These are phyloP conservation scores for Arenicola marina DNA, from an alignment of 2,888 invertebrate species.

Conservation along the genomic window DNA sequence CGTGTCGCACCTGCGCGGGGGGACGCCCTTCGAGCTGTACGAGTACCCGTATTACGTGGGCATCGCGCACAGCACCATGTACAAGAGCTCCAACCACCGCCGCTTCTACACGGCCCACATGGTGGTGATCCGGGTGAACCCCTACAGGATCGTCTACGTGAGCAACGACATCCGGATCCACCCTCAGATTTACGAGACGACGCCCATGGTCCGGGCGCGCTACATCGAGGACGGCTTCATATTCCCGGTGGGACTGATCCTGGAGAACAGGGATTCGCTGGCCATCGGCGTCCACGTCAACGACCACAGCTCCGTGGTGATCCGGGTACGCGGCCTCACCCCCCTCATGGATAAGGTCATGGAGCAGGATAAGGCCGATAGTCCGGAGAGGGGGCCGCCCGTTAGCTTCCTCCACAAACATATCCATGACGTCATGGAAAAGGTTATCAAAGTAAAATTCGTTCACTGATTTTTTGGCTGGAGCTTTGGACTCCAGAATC, in stretches of 20 bases:
- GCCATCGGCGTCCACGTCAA: slow-evolving; percentile 40
- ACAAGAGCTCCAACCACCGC: slow-evolving; percentile 30
- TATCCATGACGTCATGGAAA: slow-evolving; percentile 33
- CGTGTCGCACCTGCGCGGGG: slow-evolving; percentile 37
- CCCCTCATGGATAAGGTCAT: slow-evolving; percentile 30
- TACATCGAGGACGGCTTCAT: slow-evolving; percentile 42
- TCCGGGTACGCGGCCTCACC: slow-evolving; percentile 33
- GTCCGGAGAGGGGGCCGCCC: slow-evolving; percentile 29
- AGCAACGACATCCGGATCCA: slow-evolving; percentile 36
- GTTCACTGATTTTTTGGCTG: neutral
- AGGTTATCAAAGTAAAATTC: slow-evolving; percentile 6
- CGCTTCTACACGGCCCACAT: slow-evolving; percentile 38
- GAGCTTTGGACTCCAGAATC: too few species aligned
- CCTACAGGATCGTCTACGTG: slow-evolving; percentile 38
- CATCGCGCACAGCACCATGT: slow-evolving; percentile 40
- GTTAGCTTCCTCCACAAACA: slow-evolving; percentile 33
- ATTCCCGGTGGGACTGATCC: slow-evolving; percentile 39
- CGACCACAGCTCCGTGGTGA: slow-evolving; percentile 36
- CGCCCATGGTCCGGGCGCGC: slow-evolving; percentile 35
- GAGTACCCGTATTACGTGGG: slow-evolving; percentile 37
- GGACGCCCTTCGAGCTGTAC: slow-evolving; percentile 40
- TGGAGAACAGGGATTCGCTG: slow-evolving; percentile 33
- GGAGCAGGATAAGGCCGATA: slow-evolving; percentile 17
- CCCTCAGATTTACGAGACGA: slow-evolving; percentile 28
- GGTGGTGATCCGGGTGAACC: slow-evolving; percentile 34